Evolutionary conservation across 1,140 invertebrate genomes (phyloP).

Genomic region (Aphis gossypii): DNA sequence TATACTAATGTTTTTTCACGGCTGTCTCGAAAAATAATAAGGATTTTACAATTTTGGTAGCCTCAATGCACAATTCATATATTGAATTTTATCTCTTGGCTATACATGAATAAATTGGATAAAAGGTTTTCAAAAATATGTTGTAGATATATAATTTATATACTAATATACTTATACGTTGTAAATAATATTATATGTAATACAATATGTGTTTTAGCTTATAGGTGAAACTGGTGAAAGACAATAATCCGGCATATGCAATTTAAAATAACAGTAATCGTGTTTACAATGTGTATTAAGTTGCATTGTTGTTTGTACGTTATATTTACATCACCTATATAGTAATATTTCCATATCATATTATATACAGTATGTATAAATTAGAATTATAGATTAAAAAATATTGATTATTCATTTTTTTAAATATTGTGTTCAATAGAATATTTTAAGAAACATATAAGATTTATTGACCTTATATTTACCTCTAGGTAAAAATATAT

Average conservation of each 20-base stretch:
- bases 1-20: background rate
- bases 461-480: background rate
- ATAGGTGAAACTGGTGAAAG: background rate
- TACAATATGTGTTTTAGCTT: background rate
- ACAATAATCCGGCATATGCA: background rate
- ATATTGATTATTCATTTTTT: too few relatives aligned
- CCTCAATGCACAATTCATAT: background rate
- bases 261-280: background rate
- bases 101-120: background rate
- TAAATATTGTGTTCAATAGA: background rate
- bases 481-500: background rate
- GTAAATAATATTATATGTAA: background rate
- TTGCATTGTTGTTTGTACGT: background rate
- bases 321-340: background rate
- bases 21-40: background rate
- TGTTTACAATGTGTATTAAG: background rate
- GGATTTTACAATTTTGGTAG: background rate
- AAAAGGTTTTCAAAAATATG: background rate
- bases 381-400: too few relatives aligned
- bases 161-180: background rate
- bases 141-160: background rate
- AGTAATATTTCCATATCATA: too few relatives aligned
- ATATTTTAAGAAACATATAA: background rate
- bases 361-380: too few relatives aligned
- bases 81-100: background rate